Conservation (phyloP, 2,113 vertebrate species). For the Aptenodytes patagonicus region DNA sequence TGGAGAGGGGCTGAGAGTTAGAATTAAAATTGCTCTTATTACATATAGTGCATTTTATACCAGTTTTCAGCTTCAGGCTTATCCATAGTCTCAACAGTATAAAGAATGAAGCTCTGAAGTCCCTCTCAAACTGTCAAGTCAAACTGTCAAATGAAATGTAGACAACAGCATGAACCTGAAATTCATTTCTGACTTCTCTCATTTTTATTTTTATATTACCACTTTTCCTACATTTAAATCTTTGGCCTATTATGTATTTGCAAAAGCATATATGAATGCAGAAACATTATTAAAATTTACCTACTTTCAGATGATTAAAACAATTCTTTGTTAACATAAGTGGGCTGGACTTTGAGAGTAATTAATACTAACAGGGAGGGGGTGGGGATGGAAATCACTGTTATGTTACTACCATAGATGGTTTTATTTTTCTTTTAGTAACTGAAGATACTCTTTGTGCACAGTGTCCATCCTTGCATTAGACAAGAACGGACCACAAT, state of each 20-base stretch:
- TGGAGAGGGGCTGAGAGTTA: slow-evolving; percentile 61
- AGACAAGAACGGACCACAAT: neutral
- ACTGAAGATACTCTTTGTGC: neutral
- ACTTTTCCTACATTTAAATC: neutral
- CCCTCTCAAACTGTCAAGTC: slow-evolving; percentile 86
- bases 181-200: neutral
- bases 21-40: slow-evolving; percentile 48
- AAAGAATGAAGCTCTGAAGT: slow-evolving; percentile 77
- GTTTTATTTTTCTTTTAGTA: neutral
- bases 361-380: neutral
- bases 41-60: slow-evolving; percentile 71
- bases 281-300: neutral
- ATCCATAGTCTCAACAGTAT: slow-evolving; percentile 83
- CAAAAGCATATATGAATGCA: neutral
- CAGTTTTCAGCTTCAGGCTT: slow-evolving; percentile 80
- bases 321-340: neutral
- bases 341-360: neutral
- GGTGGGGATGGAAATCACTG: neutral
- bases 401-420: neutral
- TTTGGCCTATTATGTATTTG: neutral
- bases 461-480: neutral
- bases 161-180: slow-evolving; percentile 66
- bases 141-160: slow-evolving; percentile 92
- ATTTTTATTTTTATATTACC: neutral
- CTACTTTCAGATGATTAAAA: neutral